Base-by-base conservation (phyloP, 2,797 vertebrate genomes). In the Phoebastria nigripes region DNA sequence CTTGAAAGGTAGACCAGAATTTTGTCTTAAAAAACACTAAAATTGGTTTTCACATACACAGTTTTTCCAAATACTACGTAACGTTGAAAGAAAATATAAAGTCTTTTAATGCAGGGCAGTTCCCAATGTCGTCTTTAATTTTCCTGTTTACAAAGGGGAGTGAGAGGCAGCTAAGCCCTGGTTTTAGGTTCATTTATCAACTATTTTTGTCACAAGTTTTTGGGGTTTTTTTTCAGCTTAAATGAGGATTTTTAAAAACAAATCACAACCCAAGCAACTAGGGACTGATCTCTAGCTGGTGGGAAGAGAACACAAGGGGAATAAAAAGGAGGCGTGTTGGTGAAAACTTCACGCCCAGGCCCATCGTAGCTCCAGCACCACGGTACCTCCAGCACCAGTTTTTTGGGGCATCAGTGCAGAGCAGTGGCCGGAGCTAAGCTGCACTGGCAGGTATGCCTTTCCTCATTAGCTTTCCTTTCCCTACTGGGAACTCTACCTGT, bases 371-470 rank as follows among this genome's bases (percentile, higher is more conserved):
- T 63, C 41, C 42, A 78, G 61, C 39, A 67, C 7, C 31, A 10
- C 7, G 1, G 2, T 41, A 46, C 8, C 3, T 15, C 33, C 42
- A 74, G 37, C 77, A 74, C 3, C 41, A 51, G 14, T 49, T 55
- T 80, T 92, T 42, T 1, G 0, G 29, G 25, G 16, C 29, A 63
- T 46, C 11, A 37, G 73, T 5, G 16, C 65, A 54, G 65, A 82
- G 70, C 91, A 81, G 63, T 12, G 41, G 56, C 49, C 15, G 14
- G 70, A 95, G 86, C 65, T 90, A 95, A 94, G 85, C 52, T 78
- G 62, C 39, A 61, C 61, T 90, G 90, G 89, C 83, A 96, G 69
- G 8, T 37, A 67, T 9, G 90, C 46, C 80, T 51, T 65, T 72
- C 52, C 66, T 93, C 21, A 4, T 95, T 67, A 93, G 56, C 26